Conservation (phyloP, 1,140 invertebrate genomes). For the Scylla paramamosain region DNA sequence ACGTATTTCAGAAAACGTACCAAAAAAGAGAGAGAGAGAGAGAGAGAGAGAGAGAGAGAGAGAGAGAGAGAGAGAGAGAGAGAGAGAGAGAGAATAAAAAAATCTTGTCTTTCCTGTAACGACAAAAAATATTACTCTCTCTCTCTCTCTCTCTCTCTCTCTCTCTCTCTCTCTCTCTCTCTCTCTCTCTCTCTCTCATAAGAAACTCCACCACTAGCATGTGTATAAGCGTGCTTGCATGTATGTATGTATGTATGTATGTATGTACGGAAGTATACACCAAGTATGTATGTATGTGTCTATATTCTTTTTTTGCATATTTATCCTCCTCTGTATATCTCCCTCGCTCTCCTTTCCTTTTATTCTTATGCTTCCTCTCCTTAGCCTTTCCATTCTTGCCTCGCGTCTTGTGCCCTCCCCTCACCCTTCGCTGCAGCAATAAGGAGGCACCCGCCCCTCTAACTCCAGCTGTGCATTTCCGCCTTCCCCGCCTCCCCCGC, state of each 20-base stretch:
- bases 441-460: neutral
- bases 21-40: no score
- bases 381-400: neutral
- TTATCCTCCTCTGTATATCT: neutral
- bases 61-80: no score
- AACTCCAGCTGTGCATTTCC: conserved; percentile 18
- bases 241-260: conserved; percentile 44
- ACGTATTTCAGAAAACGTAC: no score
- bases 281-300: conserved; percentile 27
- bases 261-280: neutral
- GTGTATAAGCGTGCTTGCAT: neutral
- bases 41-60: no score
- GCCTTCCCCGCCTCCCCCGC: neutral
- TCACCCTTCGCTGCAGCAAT: neutral
- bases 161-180: no score
- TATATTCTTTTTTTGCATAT: neutral
- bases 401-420: neutral
- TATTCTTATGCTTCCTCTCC: neutral
- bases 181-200: no score
- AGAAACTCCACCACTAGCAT: no score
- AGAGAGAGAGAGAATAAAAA: no score
- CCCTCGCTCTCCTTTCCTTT: neutral
- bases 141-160: no score
- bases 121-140: no score
- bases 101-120: no score